A percentile compares a stretch with the other conserved stretches of the same genome.
phyloP scores from a whole-genome alignment of 2,888 invertebrate species.

The Rhingia rostrata region DNA sequence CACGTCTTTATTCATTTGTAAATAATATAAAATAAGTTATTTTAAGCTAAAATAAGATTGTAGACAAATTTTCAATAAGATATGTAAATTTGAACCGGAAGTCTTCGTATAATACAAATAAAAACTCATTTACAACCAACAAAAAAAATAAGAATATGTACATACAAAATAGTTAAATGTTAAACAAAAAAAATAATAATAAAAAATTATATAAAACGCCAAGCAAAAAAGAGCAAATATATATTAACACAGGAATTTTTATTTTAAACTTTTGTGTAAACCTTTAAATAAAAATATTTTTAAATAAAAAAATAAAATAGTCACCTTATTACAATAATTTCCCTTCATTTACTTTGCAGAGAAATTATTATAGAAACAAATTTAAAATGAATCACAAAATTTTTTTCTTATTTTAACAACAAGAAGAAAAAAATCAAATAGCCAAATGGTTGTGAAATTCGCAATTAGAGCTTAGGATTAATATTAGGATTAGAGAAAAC shows the following conservation, averaged over 20 bases:
- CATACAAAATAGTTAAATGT: slow-evolving; percentile 37
- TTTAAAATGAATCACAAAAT: slow-evolving; percentile 5
- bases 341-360: slow-evolving; percentile 28
- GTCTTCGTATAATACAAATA: slow-evolving; percentile 54
- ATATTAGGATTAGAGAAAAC: slow-evolving; percentile 47
- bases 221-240: slow-evolving; percentile 39
- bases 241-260: slow-evolving; percentile 66
- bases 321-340: background rate
- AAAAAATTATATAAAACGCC: slow-evolving; percentile 46
- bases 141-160: slow-evolving; percentile 34
- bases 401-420: slow-evolving; percentile 37
- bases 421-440: slow-evolving; percentile 63
- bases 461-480: slow-evolving; percentile 78
- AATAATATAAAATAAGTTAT: slow-evolving; percentile 13
- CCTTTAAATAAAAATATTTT: slow-evolving; percentile 6
- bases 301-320: slow-evolving; percentile 13
- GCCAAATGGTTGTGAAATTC: slow-evolving; percentile 79
- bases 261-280: slow-evolving; percentile 34
- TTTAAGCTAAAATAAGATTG: slow-evolving; percentile 26
- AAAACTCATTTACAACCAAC: slow-evolving; percentile 45
- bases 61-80: slow-evolving; percentile 46
- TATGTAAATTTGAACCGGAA: slow-evolving; percentile 63
- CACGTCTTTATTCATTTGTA: slow-evolving; percentile 25
- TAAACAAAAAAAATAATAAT: slow-evolving; percentile 42
- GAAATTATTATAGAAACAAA: slow-evolving; percentile 10